Percentiles rank a stretch among this genome's conserved stretches.
phyloP scores from a whole-genome alignment of 1,140 invertebrate species.

The Drusus annulatus region DNA sequence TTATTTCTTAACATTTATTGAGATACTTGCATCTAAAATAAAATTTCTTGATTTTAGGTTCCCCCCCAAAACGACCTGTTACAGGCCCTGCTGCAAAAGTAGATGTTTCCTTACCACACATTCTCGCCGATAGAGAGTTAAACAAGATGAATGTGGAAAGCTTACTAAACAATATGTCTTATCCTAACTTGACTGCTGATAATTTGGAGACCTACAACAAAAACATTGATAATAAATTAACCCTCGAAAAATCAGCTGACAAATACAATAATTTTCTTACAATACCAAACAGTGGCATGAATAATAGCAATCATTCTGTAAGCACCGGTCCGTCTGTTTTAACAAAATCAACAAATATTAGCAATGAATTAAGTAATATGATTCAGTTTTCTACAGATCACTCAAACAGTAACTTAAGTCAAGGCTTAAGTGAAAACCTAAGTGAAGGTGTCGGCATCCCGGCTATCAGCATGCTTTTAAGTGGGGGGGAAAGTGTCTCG shows the following conservation, averaged over 20 bases:
- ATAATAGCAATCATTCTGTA: slow-evolving; percentile 3
- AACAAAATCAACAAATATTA: slow-evolving; percentile 47
- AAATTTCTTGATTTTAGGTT: slow-evolving; percentile 61
- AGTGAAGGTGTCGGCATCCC: slow-evolving; percentile 38
- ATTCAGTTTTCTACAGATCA: slow-evolving; percentile 58
- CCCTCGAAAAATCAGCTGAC: slow-evolving; percentile 16
- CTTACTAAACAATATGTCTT: slow-evolving; percentile 60
- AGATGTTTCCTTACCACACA: slow-evolving; percentile 64
- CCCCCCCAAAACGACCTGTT: slow-evolving; percentile 69
- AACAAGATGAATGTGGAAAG: slow-evolving; percentile 60
- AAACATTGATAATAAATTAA: slow-evolving; percentile 54
- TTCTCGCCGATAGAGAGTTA: slow-evolving; percentile 63
- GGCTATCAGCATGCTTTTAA: slow-evolving; percentile 44
- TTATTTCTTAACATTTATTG: too few relatives aligned
- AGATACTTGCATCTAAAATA: too few relatives aligned
- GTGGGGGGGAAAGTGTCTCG: neutral
- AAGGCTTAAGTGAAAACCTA: neutral
- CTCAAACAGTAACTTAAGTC: slow-evolving; percentile 18
- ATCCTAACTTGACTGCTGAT: slow-evolving; percentile 52
- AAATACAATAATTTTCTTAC: slow-evolving; percentile 21
- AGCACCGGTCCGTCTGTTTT: slow-evolving; percentile 39
- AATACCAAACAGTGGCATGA: neutral
- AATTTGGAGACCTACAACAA: slow-evolving; percentile 46
- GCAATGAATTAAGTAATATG: slow-evolving; percentile 54
- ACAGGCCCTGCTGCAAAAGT: slow-evolving; percentile 74